Conservation (phyloP, 2,797 vertebrate genomes). For the Podarcis siculus region DNA sequence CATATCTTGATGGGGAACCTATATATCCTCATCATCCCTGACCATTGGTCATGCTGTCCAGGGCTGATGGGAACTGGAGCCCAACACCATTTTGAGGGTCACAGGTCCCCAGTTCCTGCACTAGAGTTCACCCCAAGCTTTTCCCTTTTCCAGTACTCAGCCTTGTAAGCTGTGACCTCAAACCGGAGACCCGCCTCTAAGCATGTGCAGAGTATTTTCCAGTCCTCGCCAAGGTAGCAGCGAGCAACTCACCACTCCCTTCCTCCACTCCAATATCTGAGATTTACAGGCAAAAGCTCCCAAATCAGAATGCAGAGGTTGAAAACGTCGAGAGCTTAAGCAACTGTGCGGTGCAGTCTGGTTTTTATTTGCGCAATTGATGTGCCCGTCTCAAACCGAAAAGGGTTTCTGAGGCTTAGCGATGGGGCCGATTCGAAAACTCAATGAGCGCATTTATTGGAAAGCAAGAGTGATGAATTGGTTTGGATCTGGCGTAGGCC, state of each 20-base stretch:
- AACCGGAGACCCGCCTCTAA: neutral
- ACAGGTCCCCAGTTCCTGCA: neutral
- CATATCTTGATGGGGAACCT: neutral
- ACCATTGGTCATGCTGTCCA: no score
- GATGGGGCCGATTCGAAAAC: neutral
- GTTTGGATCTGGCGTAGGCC: neutral
- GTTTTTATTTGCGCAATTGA: neutral
- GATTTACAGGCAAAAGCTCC: neutral
- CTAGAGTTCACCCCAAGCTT: neutral
- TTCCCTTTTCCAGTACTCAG: neutral
- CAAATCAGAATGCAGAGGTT: neutral
- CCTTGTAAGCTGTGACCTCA: neutral
- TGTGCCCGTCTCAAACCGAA: neutral
- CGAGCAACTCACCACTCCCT: neutral
- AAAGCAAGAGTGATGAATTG: slow-evolving; percentile 16
- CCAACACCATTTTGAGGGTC: neutral
- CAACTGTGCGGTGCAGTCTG: neutral
- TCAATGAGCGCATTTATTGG: neutral
- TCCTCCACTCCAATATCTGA: neutral
- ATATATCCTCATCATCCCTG: neutral
- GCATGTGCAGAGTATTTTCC: neutral
- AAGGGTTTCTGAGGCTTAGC: neutral
- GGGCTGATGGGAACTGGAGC: neutral
- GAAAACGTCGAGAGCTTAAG: neutral
- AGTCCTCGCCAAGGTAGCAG: neutral